Evolutionary conservation across 2,888 invertebrate species (phyloP), one percentile per base, ranked within the genome.

Genomic region (Mylabris sibirica): DNA sequence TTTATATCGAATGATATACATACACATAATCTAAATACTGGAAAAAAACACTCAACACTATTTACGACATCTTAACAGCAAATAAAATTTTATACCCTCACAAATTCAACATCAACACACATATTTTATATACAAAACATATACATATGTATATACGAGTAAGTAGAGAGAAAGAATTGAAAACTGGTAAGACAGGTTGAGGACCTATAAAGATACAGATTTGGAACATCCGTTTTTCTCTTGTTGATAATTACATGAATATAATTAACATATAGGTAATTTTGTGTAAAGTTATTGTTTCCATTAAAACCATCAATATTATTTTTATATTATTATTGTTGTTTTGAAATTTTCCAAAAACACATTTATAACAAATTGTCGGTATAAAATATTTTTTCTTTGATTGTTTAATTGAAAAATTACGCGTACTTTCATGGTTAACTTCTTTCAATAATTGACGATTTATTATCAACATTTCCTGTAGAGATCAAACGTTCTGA

Each of bases 51-150:
- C 60, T 66, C 61, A 35, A 38, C 60, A 35, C 34, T 64, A 67
- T 67, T 67, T 67, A 67, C 63, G 59, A 35, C 49, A 8, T 14
- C 53, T 67, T 59, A 67, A 63, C 59, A 64, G 59, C 41, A 57
- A 66, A 69, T 69, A 69, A 69, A 69, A 69, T 69, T 69, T 69
- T 69, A 69, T 69, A 53, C 60, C 64, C 65, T 65, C 68, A 62
- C 68, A 68, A 68, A 68, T 68, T 65, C 34, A 20, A 34, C 67
- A 35, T 6, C 26, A 57, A 57, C 57, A 57, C 24, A 22, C 24
- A 12, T 57, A 20, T 41, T n/a, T 20, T 17, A 12, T 49, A 49
- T 49, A 20, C 17, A 4, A n/a, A 4, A 12, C 14, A 41, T 41
- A 41, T 12, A n/a, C 4, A 44, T 44, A 17, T 17, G n/a, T 38